Conservation (phyloP, 2,888 invertebrate genomes). For the Drosophila incognita region DNA sequence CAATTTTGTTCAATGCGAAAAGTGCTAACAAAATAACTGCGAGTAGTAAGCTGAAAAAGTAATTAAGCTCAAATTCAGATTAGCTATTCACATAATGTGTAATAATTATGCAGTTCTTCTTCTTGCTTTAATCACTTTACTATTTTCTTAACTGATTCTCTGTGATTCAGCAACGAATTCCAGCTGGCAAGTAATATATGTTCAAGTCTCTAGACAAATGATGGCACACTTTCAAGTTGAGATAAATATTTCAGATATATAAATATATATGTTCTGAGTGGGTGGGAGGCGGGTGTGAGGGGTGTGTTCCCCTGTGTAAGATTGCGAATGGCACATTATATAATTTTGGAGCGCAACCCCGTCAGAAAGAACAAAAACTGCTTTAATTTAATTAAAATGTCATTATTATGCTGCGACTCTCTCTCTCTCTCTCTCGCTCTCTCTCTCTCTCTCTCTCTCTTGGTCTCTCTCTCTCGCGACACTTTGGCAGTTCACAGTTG, state of each 20-base stretch:
- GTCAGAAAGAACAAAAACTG: constrained; percentile 11
- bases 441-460: too few relatives aligned
- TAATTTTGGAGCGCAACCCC: not conserved
- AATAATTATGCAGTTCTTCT: not conserved
- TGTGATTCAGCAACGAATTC: not conserved
- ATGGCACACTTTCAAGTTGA: not conserved
- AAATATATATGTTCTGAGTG: not conserved
- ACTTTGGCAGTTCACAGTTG: constrained; percentile 24
- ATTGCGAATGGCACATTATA: constrained; percentile 1
- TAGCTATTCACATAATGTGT: too few relatives aligned
- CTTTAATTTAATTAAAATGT: constrained; percentile 65
- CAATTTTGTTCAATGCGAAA: not conserved
- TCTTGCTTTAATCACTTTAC: not conserved
- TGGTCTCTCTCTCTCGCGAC: not conserved
- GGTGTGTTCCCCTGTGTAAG: not conserved
- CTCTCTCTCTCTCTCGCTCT: not conserved
- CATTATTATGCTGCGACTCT: constrained; percentile 37
- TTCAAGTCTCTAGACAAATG: not conserved
- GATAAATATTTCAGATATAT: not conserved
- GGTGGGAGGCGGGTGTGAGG: not conserved
- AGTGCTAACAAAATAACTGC: not conserved
- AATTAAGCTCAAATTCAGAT: not conserved
- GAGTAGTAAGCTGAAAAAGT: not conserved
- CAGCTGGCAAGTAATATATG: not conserved
- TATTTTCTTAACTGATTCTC: not conserved